phyloP scores from a whole-genome alignment of 2,888 invertebrate genomes.

The Bombyx huttoni region DNA sequence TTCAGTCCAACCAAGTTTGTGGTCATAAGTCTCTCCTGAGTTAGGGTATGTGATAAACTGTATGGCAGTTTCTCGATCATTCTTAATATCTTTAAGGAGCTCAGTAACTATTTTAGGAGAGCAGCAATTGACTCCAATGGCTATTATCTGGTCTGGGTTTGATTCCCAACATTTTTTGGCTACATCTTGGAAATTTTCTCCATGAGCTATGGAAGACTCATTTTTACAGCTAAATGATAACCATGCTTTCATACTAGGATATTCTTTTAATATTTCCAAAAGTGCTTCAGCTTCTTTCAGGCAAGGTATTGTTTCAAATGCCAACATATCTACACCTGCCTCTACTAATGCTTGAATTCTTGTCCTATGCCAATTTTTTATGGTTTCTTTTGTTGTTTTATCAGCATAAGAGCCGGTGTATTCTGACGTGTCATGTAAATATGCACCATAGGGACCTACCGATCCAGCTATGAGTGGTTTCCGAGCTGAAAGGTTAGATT shows the following conservation, averaged over 20 bases:
- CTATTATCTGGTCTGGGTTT: constrained; percentile 77
- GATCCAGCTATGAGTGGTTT: constrained; percentile 84
- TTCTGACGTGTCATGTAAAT: constrained; percentile 90
- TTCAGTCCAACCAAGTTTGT: constrained; percentile 76
- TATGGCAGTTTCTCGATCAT: constrained; percentile 41
- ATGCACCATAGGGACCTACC: constrained; percentile 93
- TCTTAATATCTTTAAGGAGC: constrained; percentile 40
- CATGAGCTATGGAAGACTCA: constrained; percentile 75
- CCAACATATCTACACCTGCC: constrained; percentile 87
- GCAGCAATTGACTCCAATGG: constrained; percentile 90
- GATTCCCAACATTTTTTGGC: constrained; percentile 77
- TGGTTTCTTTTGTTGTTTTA: constrained; percentile 68
- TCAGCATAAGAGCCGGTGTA: constrained; percentile 86
- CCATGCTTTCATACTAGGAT: constrained; percentile 87
- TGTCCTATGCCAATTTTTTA: constrained; percentile 87
- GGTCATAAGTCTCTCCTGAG: constrained; percentile 84
- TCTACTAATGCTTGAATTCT: constrained; percentile 82
- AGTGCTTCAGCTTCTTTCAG: constrained; percentile 85
- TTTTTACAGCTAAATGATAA: constrained; percentile 86
- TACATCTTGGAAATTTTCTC: constrained; percentile 80
- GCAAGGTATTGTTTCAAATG: constrained; percentile 93
- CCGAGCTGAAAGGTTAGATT: constrained; percentile 12
- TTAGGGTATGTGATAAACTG: constrained; percentile 93
- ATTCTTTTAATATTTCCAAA: constrained; percentile 81
- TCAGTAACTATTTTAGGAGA: constrained; percentile 41